These are phyloP conservation scores for Lithobates sylvaticus DNA, from an alignment of 2,797 vertebrate genomes.

Conservation along the genomic window DNA sequence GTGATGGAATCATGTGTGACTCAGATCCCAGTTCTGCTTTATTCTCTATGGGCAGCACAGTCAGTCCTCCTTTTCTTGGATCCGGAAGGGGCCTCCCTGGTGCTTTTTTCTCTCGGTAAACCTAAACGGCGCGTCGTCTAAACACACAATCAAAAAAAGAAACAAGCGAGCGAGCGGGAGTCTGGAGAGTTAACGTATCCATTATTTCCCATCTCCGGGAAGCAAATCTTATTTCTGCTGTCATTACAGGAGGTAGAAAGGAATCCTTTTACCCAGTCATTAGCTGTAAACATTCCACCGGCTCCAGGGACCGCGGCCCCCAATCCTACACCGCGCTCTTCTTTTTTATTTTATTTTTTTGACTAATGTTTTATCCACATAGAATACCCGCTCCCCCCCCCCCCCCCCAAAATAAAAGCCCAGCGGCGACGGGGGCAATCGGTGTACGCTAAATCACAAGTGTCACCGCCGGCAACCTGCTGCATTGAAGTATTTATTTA, in stretches of 20 bases:
- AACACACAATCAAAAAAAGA: background rate
- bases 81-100: no score
- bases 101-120: background rate
- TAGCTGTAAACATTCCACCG: slow-evolving; percentile 81
- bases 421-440: slow-evolving; percentile 93
- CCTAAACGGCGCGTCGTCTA: background rate
- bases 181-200: slow-evolving; percentile 76
- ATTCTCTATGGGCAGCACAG: no score
- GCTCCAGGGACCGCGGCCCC: slow-evolving; percentile 79
- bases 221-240: slow-evolving; percentile 81
- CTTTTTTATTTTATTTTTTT: slow-evolving; percentile 63
- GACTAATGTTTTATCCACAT: slow-evolving; percentile 86
- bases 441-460: slow-evolving; percentile 99
- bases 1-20: no score
- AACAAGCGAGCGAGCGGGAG: slow-evolving; percentile 67
- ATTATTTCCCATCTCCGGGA: slow-evolving; percentile 80
- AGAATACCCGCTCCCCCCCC: slow-evolving; percentile 79
- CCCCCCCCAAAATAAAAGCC: slow-evolving; percentile 73
- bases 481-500: slow-evolving; percentile 98
- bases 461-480: slow-evolving; percentile 99
- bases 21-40: no score
- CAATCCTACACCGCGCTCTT: slow-evolving; percentile 72
- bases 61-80: no score
- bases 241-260: slow-evolving; percentile 80
- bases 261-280: slow-evolving; percentile 83